phyloP scores from a whole-genome alignment of 2,888 invertebrate species.

The Cremastinae sp. region DNA sequence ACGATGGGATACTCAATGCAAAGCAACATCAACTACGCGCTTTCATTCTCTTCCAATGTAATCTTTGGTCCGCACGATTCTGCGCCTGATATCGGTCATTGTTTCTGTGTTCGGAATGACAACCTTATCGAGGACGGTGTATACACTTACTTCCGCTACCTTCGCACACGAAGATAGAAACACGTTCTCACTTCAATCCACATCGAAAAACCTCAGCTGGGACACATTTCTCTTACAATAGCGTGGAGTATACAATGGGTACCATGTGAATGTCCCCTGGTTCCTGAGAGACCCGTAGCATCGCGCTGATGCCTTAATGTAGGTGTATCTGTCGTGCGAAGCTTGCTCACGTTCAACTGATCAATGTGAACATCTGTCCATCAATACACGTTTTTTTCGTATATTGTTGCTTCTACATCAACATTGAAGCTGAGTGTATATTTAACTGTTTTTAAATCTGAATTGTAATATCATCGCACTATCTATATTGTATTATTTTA shows the following conservation, averaged over 20 bases:
- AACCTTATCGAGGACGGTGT: constrained; percentile 57
- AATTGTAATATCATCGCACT: neutral
- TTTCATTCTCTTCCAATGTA: constrained; percentile 62
- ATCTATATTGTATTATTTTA: too few species aligned
- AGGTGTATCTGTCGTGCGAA: constrained; percentile 9
- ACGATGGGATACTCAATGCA: constrained; percentile 27
- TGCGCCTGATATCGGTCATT: constrained; percentile 61
- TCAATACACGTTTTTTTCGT: constrained; percentile 4
- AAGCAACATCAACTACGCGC: constrained; percentile 35
- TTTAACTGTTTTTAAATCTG: too few species aligned
- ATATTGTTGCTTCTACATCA: neutral
- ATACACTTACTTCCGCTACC: constrained; percentile 22
- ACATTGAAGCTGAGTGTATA: too few species aligned
- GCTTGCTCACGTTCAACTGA: constrained; percentile 4
- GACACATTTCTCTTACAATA: constrained; percentile 50
- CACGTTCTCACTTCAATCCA: constrained; percentile 9
- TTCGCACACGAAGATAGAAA: constrained; percentile 28
- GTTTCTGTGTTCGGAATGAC: constrained; percentile 61
- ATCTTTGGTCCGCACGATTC: constrained; percentile 59
- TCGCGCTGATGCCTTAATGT: constrained; percentile 14
- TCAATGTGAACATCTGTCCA: constrained; percentile 30
- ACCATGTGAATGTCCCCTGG: constrained; percentile 31
- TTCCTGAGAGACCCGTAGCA: constrained; percentile 10
- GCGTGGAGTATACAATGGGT: constrained; percentile 36
- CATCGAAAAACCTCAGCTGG: constrained; percentile 20